Percentiles rank a stretch among this genome's conserved stretches.
These are phyloP conservation scores for Pegoplata infirma DNA, from an alignment of 2,888 invertebrate species.

Conservation along the genomic window DNA sequence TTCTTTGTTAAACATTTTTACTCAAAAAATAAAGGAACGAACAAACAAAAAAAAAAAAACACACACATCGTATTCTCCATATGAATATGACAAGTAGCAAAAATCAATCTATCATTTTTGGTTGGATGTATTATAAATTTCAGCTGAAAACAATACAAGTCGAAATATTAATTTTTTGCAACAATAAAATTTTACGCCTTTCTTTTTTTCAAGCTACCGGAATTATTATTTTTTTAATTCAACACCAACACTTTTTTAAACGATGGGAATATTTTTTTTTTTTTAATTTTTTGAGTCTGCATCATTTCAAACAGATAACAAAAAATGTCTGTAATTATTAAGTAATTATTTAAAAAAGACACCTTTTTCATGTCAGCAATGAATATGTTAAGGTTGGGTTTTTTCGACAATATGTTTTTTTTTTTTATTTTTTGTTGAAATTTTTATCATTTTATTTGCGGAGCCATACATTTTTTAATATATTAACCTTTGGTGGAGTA, in stretches of 20 bases:
- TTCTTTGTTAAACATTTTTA: neutral
- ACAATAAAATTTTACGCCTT: conserved; percentile 42
- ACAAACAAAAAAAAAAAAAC: neutral
- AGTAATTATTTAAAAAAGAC: conserved; percentile 52
- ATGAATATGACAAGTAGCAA: conserved; percentile 56
- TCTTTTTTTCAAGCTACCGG: conserved; percentile 48
- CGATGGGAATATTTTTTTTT: conserved; percentile 43
- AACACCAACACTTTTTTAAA: neutral
- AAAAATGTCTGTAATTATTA: conserved; percentile 43
- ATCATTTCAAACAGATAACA: conserved; percentile 1
- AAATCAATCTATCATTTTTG: conserved; percentile 59
- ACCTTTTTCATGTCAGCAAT: conserved; percentile 44
- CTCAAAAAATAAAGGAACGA: neutral
- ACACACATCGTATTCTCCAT: neutral
- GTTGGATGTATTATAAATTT: conserved; percentile 41
- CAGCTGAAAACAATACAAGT: conserved; percentile 39
- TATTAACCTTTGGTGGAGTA: too few species aligned
- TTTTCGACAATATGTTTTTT: conserved; percentile 24
- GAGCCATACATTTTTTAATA: too few species aligned
- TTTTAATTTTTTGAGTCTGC: neutral
- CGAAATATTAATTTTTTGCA: conserved; percentile 40
- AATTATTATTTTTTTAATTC: conserved; percentile 37
- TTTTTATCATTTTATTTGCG: too few species aligned
- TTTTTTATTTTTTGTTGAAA: too few species aligned
- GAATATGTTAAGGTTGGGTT: conserved; percentile 23